These are phyloP conservation scores for Istiophorus platypterus DNA, from an alignment of 2,113 vertebrate species.

Conservation along the genomic window DNA sequence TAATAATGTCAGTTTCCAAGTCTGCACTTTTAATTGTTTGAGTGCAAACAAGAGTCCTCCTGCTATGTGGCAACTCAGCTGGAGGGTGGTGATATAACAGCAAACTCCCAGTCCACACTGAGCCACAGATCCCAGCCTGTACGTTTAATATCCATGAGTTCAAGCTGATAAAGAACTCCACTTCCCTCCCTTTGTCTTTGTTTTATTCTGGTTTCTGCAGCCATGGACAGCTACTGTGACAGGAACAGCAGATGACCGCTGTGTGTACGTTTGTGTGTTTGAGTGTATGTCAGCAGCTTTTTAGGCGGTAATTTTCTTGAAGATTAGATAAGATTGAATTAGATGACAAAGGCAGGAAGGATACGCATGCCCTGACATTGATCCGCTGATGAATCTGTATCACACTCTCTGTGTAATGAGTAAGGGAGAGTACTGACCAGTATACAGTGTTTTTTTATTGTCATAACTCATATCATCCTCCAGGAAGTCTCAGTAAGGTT, in stretches of 20 bases:
- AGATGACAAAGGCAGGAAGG: conserved; percentile 7
- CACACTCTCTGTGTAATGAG: conserved; percentile 11
- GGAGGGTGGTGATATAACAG: conserved; percentile 53
- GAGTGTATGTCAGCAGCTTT: conserved; percentile 31
- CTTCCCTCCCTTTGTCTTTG: conserved; percentile 44
- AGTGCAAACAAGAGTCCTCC: conserved; percentile 47
- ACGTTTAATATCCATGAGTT: conserved; percentile 51
- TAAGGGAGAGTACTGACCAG: conserved; percentile 6
- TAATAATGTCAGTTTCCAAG: conserved; percentile 64
- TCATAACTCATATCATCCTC: conserved; percentile 5
- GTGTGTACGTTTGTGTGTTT: conserved; percentile 15
- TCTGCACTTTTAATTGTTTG: conserved; percentile 74
- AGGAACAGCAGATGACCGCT: conserved; percentile 45
- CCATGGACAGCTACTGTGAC: conserved; percentile 20
- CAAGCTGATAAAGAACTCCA: conserved; percentile 56
- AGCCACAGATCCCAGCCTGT: conserved; percentile 41
- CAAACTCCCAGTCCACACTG: conserved; percentile 35
- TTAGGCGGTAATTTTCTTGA: conserved; percentile 25
- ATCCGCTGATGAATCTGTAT: conserved; percentile 36
- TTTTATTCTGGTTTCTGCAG: conserved; percentile 43
- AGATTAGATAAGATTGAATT: conserved; percentile 28
- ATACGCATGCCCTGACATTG: conserved; percentile 28
- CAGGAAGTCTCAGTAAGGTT: conserved; percentile 23
- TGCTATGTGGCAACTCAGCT: conserved; percentile 48
- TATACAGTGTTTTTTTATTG: conserved; percentile 16